Evolutionary conservation across 2,113 vertebrate genomes (phyloP).

Genomic region (Myotis brandtii): DNA sequence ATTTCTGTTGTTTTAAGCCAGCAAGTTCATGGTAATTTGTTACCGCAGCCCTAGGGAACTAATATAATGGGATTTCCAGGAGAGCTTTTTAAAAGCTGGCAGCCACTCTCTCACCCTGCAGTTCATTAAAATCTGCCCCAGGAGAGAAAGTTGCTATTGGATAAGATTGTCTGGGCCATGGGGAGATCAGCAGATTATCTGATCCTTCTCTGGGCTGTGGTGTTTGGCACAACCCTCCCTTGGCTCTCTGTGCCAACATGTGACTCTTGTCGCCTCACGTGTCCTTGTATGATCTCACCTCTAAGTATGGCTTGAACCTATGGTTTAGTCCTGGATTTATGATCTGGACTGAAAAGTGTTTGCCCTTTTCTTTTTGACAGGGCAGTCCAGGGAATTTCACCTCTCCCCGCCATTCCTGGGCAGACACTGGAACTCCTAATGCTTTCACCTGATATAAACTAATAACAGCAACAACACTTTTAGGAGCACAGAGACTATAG

Average conservation of each 20-base stretch:
- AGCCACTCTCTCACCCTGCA: background rate
- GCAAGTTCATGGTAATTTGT: background rate
- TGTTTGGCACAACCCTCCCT: background rate
- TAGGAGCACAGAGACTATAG: background rate
- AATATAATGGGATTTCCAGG: background rate
- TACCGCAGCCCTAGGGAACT: background rate
- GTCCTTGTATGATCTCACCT: background rate
- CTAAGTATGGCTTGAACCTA: background rate
- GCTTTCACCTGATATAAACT: background rate
- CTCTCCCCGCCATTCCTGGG: background rate
- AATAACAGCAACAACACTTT: background rate
- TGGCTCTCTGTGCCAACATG: fast-evolving
- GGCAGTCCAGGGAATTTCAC: background rate
- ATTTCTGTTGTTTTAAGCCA: constrained; percentile 8
- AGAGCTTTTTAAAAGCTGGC: background rate
- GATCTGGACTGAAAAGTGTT: background rate
- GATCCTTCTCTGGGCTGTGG: background rate
- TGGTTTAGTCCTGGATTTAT: background rate
- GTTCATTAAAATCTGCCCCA: constrained; percentile 28
- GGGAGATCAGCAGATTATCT: background rate
- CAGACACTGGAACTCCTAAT: background rate
- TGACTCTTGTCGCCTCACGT: background rate
- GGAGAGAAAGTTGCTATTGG: background rate
- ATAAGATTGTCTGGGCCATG: background rate
- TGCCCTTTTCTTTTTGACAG: background rate